Evolutionary conservation across 2,113 vertebrate genomes (phyloP), one percentile per base, ranked within the genome.

Genomic region (Balaeniceps rex): DNA sequence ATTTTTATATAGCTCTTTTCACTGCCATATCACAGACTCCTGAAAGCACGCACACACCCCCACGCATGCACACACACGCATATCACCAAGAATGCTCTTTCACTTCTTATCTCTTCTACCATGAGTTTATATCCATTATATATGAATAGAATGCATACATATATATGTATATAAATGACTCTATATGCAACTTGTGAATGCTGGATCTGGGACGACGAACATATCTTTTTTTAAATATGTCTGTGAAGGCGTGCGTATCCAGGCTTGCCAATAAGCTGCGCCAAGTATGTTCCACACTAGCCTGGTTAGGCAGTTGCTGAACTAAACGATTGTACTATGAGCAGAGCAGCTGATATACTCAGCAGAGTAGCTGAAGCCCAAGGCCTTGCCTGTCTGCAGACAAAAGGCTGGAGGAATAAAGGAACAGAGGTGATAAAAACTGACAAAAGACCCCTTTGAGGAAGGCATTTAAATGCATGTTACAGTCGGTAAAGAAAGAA

Each of bases 21-120:
- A 74, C n/a, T 1, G 1, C 11, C 4, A 2, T 11, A 34, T 42
- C 51, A 71, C 70, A 69, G 65, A 34, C 76, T 86, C 19, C 54
- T 19, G 34, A 49, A 80, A 61, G 52, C 22, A 21, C 19, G 22
- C 17, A 29, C 12, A 16, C 19, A 0, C 6, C 22, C 17, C 4
- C 10, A 5, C 2, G 0, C 29, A 17, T 1, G 0, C 38, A 74
- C 31, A 36, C 44, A 26, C 12, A 14, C 3, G 1, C 24, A 0
- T 5, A 22, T 14, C 57, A 19, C 65, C 40, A 68, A 12, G 58
- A 72, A 34, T 3, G 3, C 15, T 42, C 34, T 58, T 77, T 51
- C 68, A 42, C 33, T 90, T 79, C 38, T 77, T 46, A n/a, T 1
- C 10, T 83, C 68, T 83, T 55, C 51, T 51, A 14, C 51, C 0